Conservation (phyloP, 2,797 vertebrate genomes). For the Neomorphus geoffroyi region DNA sequence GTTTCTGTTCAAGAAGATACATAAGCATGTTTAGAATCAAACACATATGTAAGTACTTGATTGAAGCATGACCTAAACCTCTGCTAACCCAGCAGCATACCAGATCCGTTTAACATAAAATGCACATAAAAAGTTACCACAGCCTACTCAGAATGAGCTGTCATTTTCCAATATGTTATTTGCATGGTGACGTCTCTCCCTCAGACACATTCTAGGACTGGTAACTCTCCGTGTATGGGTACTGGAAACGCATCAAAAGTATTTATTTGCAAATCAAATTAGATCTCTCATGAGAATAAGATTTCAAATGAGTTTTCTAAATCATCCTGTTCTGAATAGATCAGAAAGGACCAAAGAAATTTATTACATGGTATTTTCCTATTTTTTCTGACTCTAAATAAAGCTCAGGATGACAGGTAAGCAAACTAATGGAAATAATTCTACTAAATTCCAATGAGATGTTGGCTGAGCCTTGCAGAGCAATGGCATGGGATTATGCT, state of each 20-base stretch:
- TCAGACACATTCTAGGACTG: background rate
- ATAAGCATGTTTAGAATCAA: slow-evolving; percentile 55
- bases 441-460: background rate
- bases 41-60: slow-evolving; percentile 55
- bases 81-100: slow-evolving; percentile 20
- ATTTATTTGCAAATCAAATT: slow-evolving; percentile 11
- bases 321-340: background rate
- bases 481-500: background rate
- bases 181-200: background rate
- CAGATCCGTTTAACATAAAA: slow-evolving; percentile 44
- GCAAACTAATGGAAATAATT: background rate
- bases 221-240: background rate
- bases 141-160: background rate
- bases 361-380: background rate
- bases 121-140: background rate
- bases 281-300: background rate
- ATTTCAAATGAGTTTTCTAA: background rate
- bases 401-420: background rate
- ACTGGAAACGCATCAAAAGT: background rate
- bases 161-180: background rate
- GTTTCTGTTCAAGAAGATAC: slow-evolving; percentile 31
- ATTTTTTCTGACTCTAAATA: background rate
- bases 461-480: background rate
- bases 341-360: background rate
- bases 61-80: slow-evolving; percentile 55